Base-by-base conservation (phyloP, 2,113 vertebrate species). In the Electrona antarctica region DNA sequence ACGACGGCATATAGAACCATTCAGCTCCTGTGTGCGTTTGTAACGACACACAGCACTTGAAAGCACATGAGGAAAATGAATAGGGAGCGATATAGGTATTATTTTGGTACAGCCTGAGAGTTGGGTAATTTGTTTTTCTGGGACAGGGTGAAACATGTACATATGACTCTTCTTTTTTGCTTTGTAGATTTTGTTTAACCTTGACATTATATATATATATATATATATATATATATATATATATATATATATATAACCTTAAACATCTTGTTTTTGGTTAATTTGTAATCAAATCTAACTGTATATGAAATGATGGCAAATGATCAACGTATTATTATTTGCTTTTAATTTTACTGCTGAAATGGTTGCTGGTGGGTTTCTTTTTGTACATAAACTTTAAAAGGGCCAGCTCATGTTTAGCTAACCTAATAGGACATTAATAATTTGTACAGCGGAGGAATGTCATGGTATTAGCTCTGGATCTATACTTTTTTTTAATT, bases 381-480 rank as follows among this genome's bases (percentile, higher is more conserved):
- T 95, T 93, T 96, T 93, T 96, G 94, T 96, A 95, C 91, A 95
- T 96, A 96, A 41, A 93, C 91, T 94, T 92, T 91, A 77, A 95
- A 92, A 41, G 75, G 72, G 93, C 93, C 93, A 92, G 94, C 94
- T 95, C 91, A 90, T 87, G 85, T 93, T 95, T 89, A 78, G 94
- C 93, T 94, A 79, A 89, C 82, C 64, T 94, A 41, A 91, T 93
- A 95, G 91, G 94, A 93, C 90, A 93, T 95, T 93, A 94, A 94
- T 95, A 93, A 94, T 95, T 93, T 96, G 95, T 96, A 95, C 95
- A 96, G 95, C 94, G 88, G 94, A 95, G 93, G 95, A 96, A 96
- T 95, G 95, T 96, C 94, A 92, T 92, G 93, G 93, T 94, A 93
- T 94, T 92, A 93, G 93, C 94, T 83, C 93, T 94, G 92, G 94